Conservation (phyloP, 92 coral and sea anemone species). For the Parazoanthus atlanticus region DNA sequence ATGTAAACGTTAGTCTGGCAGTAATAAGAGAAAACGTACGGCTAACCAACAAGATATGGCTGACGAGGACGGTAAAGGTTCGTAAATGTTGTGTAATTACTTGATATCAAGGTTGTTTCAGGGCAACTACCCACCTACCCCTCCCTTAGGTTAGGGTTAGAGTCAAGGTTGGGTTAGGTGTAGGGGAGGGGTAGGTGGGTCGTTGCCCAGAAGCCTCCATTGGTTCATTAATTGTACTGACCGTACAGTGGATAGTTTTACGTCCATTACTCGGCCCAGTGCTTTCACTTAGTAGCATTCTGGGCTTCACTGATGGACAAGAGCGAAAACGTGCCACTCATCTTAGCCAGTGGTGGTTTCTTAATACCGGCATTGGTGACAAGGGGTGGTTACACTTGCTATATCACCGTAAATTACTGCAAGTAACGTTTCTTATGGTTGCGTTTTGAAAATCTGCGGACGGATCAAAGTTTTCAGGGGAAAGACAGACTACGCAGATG, state of each 20-base stretch:
- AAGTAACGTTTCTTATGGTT: not conserved
- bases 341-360: constrained; percentile 17
- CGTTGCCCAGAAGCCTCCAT: too few relatives aligned
- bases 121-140: too few relatives aligned
- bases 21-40: constrained; percentile 29
- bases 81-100: not conserved
- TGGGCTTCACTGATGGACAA: constrained; percentile 45
- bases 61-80: constrained; percentile 23
- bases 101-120: not conserved
- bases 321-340: constrained; percentile 10
- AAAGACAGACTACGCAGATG: too few relatives aligned
- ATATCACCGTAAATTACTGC: too few relatives aligned
- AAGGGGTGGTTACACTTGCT: constrained; percentile 10
- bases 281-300: constrained; percentile 25
- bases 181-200: too few relatives aligned
- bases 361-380: constrained; percentile 10
- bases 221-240: not conserved
- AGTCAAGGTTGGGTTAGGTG: too few relatives aligned
- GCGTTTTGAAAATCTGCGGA: too few relatives aligned
- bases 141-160: too few relatives aligned
- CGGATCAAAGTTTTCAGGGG: too few relatives aligned
- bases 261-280: constrained; percentile 33
- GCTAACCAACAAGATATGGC: constrained; percentile 11
- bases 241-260: not conserved
- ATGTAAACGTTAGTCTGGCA: not conserved